Conservation (phyloP, 1,140 invertebrate genomes). For the Berghia stephanieae region DNA sequence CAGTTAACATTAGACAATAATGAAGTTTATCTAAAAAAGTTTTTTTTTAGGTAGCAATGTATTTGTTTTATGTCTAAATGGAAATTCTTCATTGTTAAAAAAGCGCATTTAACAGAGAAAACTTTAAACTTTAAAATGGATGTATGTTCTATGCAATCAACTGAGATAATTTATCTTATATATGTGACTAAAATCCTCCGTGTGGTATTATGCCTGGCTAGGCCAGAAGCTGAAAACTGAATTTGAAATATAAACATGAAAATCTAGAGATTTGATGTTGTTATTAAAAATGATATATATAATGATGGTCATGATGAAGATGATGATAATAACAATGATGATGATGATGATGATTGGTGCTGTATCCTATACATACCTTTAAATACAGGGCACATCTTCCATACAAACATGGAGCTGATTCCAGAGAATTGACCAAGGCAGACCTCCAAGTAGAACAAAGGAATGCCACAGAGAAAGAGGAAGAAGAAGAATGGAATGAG, state of each 20-base stretch:
- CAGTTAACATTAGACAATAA: no score
- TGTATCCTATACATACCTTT: conserved; percentile 51
- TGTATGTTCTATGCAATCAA: no score
- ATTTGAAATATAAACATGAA: not conserved
- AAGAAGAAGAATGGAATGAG: conserved; percentile 53
- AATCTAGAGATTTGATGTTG: not conserved
- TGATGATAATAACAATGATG: not conserved
- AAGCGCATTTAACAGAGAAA: not conserved
- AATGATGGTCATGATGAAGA: not conserved
- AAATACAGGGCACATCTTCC: conserved; percentile 49
- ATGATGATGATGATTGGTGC: no score
- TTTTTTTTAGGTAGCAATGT: not conserved
- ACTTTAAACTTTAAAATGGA: not conserved
- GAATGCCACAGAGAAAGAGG: conserved; percentile 44
- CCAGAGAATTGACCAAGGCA: conserved; percentile 51
- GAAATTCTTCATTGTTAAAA: not conserved
- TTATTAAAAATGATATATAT: not conserved
- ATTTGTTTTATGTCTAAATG: not conserved
- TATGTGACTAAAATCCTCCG: no score
- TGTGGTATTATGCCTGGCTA: no score
- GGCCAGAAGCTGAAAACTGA: no score
- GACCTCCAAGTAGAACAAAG: conserved; percentile 51
- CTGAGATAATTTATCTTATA: no score
- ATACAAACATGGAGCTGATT: conserved; percentile 41
- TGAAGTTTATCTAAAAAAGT: not conserved